Base-by-base conservation (phyloP, 2,113 vertebrate genomes). In the Pholis gunnellus region DNA sequence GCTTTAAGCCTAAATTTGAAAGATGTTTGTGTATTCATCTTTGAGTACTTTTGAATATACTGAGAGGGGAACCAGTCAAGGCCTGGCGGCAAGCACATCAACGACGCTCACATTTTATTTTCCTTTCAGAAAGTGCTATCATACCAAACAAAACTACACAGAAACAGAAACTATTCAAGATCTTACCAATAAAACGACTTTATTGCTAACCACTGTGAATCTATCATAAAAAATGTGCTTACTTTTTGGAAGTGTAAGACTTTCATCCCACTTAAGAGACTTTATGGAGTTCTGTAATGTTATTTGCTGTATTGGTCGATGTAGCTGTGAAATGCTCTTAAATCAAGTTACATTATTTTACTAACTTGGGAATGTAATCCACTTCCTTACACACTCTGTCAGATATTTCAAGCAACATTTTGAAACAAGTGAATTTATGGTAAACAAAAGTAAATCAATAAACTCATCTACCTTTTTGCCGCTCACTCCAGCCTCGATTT, bases 11-110 rank as follows among this genome's bases (percentile, higher is more conserved):
- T 36, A 10, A 36, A 18, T 69, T 38, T 68, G 34, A 75, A 87
- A 72, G 29, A 70, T 67, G 61, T 68, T 29, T 2, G 4, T 81
- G 22, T 66, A 40, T 66, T 52, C 25, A 31, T 54, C 8, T 38
- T 9, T n/a, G 22, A 80, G 22, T 42, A n/a, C 27, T 29, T 52
- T 34, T 59, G 20, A 82, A 60, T 44, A 59, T 13, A 44, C n/a
- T 36, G 18, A 75, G 64, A 38, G 57, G 52, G 44, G 14, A 9
- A 48, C 6, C 48, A 36, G 74, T 68, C 78, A 75, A 82, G 54
- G 78, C 52, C 40, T 72, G 27, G 20, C 1, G 14, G 20, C 1
- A 10, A 74, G 31, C n/a, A 75, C 18, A 59, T 60, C 17, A 56
- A 6, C 27, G 63, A 57, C 18, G 5, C 29, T 52, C 10, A 82